A percentile compares a stretch with the other conserved stretches of the same genome.
These are phyloP conservation scores for Enteromius paludinosus DNA, from an alignment of 2,797 vertebrate species.

Conservation along the genomic window DNA sequence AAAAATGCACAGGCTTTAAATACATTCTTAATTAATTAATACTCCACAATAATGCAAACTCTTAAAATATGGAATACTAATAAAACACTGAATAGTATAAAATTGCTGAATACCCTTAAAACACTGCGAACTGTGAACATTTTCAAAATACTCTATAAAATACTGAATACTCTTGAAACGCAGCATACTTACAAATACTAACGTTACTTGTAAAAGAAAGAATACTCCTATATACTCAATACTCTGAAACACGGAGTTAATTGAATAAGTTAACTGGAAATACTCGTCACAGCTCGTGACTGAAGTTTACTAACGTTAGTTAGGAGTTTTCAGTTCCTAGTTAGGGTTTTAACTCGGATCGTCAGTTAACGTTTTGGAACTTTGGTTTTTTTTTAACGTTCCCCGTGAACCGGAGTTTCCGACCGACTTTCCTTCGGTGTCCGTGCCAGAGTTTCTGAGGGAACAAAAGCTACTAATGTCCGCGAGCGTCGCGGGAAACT, in stretches of 20 bases:
- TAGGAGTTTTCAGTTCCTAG: background rate
- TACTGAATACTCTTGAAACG: too few species aligned
- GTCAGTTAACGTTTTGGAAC: background rate
- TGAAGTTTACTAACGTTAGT: background rate
- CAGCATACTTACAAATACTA: too few species aligned
- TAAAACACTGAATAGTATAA: background rate
- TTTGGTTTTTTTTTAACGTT: background rate
- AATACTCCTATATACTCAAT: background rate
- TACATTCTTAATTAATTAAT: background rate
- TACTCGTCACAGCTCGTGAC: background rate
- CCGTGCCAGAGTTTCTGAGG: background rate
- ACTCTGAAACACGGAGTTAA: background rate
- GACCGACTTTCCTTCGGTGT: constrained; percentile 20
- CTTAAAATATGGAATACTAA: background rate
- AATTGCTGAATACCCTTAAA: background rate
- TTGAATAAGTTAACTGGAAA: background rate
- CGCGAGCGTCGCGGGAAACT: constrained; percentile 22
- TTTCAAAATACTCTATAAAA: too few species aligned
- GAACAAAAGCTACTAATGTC: constrained; percentile 34
- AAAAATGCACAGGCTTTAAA: background rate
- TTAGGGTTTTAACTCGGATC: background rate
- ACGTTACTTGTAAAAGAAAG: background rate
- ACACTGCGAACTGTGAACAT: too few species aligned
- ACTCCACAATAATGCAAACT: background rate
- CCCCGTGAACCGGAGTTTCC: background rate